Percentiles rank a stretch among this genome's conserved stretches.
These are phyloP conservation scores for Pan troglodytes DNA, from an alignment of 2,113 vertebrate genomes.

Conservation along the genomic window NHGRI_mPanTro3-v2.1_pri NC_072402.2:165379501-165380000, in stretches of 20 bases:
- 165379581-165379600: background rate
- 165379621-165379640: background rate
- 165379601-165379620: background rate
- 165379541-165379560: background rate
- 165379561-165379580: background rate
- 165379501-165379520: background rate
- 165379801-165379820: background rate
- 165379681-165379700: background rate
- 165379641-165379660: background rate
- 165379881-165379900: background rate
- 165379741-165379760: background rate
- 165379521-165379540: background rate
- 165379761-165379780: constrained; percentile 31
- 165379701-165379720: background rate
- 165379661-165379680: background rate
- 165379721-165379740: background rate
- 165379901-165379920: background rate
- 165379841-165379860: background rate
- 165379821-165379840: constrained; percentile 20
- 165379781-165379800: background rate
- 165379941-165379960: background rate
- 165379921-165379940: background rate
- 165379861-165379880: background rate
- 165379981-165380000: background rate
- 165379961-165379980: background rate